Percentiles rank a stretch among this genome's conserved stretches.
Conservation (phyloP, 2,797 vertebrate species). For the Sibirionetta formosa region DNA sequence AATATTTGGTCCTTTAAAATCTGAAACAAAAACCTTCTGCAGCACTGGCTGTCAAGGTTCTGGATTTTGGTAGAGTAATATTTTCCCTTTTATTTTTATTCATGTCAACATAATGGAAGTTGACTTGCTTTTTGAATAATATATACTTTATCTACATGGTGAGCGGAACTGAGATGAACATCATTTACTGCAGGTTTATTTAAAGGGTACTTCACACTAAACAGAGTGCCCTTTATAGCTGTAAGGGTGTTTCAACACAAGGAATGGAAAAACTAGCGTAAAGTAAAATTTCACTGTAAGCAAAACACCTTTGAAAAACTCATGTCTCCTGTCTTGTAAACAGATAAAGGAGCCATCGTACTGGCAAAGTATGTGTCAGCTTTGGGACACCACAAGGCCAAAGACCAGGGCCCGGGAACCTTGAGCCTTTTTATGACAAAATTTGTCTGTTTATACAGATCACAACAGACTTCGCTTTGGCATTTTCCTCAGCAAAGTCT, state of each 20-base stretch:
- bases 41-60: not conserved
- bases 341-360: not conserved
- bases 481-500: not conserved
- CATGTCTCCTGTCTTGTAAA: not conserved
- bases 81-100: constrained; percentile 31
- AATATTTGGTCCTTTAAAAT: constrained; percentile 47
- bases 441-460: not conserved
- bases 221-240: not conserved
- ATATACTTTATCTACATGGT: constrained; percentile 16
- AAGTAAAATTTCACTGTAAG: constrained; percentile 4
- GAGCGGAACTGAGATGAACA: not conserved
- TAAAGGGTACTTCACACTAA: not conserved
- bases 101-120: constrained; percentile 45
- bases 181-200: constrained; percentile 27
- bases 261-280: not conserved
- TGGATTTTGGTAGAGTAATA: not conserved
- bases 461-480: not conserved
- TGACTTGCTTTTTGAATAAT: constrained; percentile 66
- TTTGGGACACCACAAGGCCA: not conserved
- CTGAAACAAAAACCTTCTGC: constrained; percentile 17
- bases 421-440: not conserved
- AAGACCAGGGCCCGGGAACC: not conserved
- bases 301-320: not conserved
- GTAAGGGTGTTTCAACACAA: not conserved
- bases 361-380: not conserved